Evolutionary conservation across 2,113 vertebrate species (phyloP).

Genomic region (Malaclemys terrapin): DNA sequence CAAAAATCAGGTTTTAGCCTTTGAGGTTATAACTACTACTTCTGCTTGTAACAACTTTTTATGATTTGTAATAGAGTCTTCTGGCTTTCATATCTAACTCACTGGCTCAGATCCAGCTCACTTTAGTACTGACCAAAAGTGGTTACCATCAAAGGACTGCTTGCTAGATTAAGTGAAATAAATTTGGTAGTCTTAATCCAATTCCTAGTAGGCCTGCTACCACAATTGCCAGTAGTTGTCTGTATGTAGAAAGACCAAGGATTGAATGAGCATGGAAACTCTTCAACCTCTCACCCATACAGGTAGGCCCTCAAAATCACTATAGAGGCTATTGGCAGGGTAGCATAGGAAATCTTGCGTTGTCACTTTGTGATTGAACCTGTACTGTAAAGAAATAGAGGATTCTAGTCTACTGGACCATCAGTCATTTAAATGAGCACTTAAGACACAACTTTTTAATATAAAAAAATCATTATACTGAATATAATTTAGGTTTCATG

Average conservation of each 20-base stretch:
- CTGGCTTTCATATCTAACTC: not conserved
- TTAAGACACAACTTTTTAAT: rapidly evolving
- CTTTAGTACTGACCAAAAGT: not conserved
- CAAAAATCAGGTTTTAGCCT: not conserved
- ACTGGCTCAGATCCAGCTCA: not conserved
- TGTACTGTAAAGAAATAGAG: not conserved
- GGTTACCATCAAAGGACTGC: not conserved
- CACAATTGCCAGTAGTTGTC: rapidly evolving
- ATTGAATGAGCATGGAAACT: not conserved
- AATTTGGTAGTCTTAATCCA: rapidly evolving
- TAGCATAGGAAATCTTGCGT: not conserved
- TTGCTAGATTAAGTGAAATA: not conserved
- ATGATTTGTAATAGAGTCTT: not conserved
- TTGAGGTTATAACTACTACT: not conserved
- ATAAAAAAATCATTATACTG: rapidly evolving
- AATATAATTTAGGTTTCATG: rapidly evolving
- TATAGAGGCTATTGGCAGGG: not conserved
- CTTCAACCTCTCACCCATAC: not conserved
- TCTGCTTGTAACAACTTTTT: not conserved
- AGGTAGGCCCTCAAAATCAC: not conserved
- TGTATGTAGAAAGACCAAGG: not conserved
- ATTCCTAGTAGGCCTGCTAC: rapidly evolving
- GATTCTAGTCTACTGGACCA: not conserved
- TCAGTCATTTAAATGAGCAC: not conserved
- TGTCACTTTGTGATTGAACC: not conserved